Base-by-base conservation (phyloP, 2,113 vertebrate species). In the Austrofundulus limnaeus region DNA sequence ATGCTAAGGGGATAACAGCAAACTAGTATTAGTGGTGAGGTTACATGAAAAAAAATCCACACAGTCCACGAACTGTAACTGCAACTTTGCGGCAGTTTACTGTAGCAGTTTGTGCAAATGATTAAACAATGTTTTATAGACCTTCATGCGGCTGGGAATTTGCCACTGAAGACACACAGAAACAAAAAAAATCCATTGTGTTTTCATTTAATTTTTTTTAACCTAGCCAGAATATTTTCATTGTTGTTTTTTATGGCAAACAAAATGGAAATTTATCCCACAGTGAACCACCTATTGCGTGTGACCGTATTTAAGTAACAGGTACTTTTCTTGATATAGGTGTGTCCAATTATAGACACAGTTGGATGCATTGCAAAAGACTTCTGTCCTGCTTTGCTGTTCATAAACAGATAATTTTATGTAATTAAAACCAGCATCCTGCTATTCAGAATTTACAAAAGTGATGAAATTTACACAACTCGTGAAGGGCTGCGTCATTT, bases 401-500 rank as follows among this genome's bases (percentile, higher is more conserved):
- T 51, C 54, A 45, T 61, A 39, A 47, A 24, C 54, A 24, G 23
- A 58, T 38, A 14, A 34, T 70, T 17, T 70, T 21, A 43, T 62
- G 38, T 63, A 31, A 73, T 72, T 47, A 60, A 79, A 77, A 61
- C 68, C 55, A 63, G 12, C 34, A 13, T 63, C 25, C 17, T 19
- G 61, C 65, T 66, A 56, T 46, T 68, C 19, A 31, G 51, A 51
- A 64, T 80, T 63, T 58, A 56, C 2, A 43, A 64, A 77, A 53
- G 39, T 16, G 17, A 77, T 72, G 25, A 54, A 72, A 80, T 57
- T 39, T 59, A 67, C 63, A 39, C 16, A 66, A 65, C 77, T 66
- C 57, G 54, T 66, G 55, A 72, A 55, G 16, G 1, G 37, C 71
- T 63, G 66, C 67, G 69, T 70, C 72, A 64, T 64, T 82, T 69